These are phyloP conservation scores for Microdon myrmicae DNA, from an alignment of 2,888 invertebrate species.

Conservation along the genomic window DNA sequence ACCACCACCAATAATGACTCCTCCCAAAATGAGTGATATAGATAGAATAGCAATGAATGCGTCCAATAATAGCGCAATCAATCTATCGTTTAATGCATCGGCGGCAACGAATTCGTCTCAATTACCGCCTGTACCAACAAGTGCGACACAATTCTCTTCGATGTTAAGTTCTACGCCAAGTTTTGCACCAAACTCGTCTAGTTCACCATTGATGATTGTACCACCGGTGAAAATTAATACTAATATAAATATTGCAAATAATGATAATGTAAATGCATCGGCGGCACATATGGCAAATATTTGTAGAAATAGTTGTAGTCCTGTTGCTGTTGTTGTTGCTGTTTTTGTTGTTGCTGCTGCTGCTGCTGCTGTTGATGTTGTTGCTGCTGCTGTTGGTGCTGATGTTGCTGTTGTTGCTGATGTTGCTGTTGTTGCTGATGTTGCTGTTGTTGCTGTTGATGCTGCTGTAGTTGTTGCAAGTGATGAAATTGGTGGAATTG, in stretches of 20 bases:
- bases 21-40: constrained; percentile 35
- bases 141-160: constrained; percentile 42
- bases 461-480: no score
- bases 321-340: no score
- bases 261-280: constrained; percentile 29
- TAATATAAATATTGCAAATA: constrained; percentile 51
- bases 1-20: constrained; percentile 53
- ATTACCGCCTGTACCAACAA: constrained; percentile 62
- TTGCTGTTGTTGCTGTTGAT: no score
- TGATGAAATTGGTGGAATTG: no score
- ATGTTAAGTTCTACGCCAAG: constrained; percentile 31
- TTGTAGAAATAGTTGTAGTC: constrained; percentile 52
- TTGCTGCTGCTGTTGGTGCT: no score
- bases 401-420: no score
- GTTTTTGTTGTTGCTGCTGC: no score
- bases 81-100: constrained; percentile 57
- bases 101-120: constrained; percentile 62
- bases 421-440: no score
- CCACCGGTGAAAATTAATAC: constrained; percentile 42
- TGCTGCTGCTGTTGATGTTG: no score
- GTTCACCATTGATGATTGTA: constrained; percentile 34
- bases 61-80: constrained; percentile 40
- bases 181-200: constrained; percentile 29
- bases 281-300: constrained; percentile 37
- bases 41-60: constrained; percentile 50